These are phyloP conservation scores for Zaprionus ghesquierei DNA, from an alignment of 1,140 invertebrate genomes.

Conservation along the genomic window DNA sequence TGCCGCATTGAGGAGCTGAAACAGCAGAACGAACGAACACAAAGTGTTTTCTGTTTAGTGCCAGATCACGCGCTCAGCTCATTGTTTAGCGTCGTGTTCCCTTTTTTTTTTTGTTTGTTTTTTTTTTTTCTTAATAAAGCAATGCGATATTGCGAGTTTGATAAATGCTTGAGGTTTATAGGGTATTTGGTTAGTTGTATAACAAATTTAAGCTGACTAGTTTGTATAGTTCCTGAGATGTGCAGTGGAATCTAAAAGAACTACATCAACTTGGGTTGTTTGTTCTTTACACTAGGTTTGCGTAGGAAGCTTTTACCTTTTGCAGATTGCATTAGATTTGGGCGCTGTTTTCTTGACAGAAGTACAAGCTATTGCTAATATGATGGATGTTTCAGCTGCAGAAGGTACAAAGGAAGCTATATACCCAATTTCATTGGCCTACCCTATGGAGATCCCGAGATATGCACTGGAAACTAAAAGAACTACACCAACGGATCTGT, in stretches of 20 bases:
- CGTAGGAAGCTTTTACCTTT: too few species aligned
- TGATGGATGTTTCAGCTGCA: not conserved
- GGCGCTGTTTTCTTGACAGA: too few species aligned
- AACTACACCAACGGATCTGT: too few species aligned
- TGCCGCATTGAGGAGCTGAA: not conserved
- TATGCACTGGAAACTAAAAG: too few species aligned
- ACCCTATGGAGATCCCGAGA: not conserved
- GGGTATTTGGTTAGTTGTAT: not conserved
- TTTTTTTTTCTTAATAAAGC: not conserved
- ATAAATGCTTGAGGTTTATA: not conserved
- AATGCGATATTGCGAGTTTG: not conserved
- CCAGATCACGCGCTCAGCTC: slow-evolving; percentile 50
- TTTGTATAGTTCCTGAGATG: not conserved
- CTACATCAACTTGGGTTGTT: not conserved
- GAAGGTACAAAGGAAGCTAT: not conserved
- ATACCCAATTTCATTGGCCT: not conserved
- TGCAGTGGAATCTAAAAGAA: not conserved
- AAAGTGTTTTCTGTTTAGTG: slow-evolving; percentile 37
- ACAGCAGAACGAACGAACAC: slow-evolving; percentile 13
- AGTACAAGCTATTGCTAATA: not conserved
- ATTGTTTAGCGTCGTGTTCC: slow-evolving; percentile 29
- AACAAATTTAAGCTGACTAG: not conserved
- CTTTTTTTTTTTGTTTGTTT: not conserved
- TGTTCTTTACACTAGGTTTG: too few species aligned
- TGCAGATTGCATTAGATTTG: too few species aligned